A percentile compares a stretch with the other conserved stretches of the same genome.
phyloP scores from a whole-genome alignment of 2,797 vertebrate species.

The Botia kubotai region DNA sequence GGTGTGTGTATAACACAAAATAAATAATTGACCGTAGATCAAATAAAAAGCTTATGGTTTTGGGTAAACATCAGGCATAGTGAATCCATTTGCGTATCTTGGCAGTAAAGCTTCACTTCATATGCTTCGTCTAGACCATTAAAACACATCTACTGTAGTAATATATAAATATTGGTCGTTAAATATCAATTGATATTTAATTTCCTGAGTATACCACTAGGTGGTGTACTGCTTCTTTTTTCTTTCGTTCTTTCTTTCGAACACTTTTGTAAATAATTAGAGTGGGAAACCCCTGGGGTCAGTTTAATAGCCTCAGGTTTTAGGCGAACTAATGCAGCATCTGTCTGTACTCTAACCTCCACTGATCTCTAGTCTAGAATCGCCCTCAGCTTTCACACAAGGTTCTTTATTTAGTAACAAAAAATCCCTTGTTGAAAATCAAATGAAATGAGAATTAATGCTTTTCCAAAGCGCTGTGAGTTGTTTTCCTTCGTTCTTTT shows the following conservation, averaged over 20 bases:
- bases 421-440: neutral
- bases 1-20: neutral
- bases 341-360: constrained; percentile 42
- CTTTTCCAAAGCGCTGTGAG: constrained; percentile 7
- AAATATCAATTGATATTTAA: neutral
- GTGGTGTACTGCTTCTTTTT: constrained; percentile 49
- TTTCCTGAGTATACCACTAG: constrained; percentile 57
- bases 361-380: constrained; percentile 29
- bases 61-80: constrained; percentile 64
- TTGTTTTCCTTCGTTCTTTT: neutral
- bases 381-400: constrained; percentile 25
- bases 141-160: no score
- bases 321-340: constrained; percentile 12
- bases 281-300: constrained; percentile 54
- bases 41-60: constrained; percentile 56
- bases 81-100: neutral
- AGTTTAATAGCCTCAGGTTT: constrained; percentile 71
- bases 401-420: constrained; percentile 23
- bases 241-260: neutral
- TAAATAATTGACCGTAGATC: neutral
- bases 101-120: neutral
- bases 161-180: no score
- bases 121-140: neutral
- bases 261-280: neutral
- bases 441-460: neutral